Conservation (phyloP, 2,797 vertebrate genomes). For the Sciurus vulgaris region DNA sequence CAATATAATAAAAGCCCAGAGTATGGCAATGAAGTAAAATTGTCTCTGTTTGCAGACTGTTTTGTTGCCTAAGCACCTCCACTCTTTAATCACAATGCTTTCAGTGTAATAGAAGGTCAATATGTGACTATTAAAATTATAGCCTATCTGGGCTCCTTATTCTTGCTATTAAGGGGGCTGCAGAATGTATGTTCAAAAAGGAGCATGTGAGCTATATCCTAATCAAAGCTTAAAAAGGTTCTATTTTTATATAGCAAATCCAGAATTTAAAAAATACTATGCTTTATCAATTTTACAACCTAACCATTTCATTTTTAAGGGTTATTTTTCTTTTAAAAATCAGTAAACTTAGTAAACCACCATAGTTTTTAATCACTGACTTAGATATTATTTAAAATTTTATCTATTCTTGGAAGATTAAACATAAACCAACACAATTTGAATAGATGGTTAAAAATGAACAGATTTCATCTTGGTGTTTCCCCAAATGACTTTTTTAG, state of each 20-base stretch:
- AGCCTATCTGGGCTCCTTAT: not conserved
- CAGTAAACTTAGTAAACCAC: not conserved
- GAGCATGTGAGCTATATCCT: not conserved
- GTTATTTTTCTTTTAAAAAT: conserved; percentile 57
- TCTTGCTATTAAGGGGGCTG: not conserved
- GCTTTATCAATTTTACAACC: not conserved
- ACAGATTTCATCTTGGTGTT: conserved; percentile 46
- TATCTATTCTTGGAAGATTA: conserved; percentile 47
- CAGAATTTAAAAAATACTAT: conserved; percentile 25
- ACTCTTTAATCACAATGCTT: not conserved
- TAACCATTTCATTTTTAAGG: not conserved
- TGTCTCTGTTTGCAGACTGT: not conserved
- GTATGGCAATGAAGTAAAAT: not conserved
- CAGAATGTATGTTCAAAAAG: not conserved
- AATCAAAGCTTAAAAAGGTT: not conserved
- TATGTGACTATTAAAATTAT: not conserved
- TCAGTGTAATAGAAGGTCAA: not conserved
- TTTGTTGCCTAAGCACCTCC: not conserved
- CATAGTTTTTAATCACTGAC: conserved; percentile 23
- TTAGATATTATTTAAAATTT: conserved; percentile 19
- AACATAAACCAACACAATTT: conserved; percentile 11
- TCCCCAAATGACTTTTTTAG: not conserved
- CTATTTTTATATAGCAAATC: not conserved
- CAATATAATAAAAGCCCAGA: not conserved
- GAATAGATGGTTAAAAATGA: conserved; percentile 49